Base-by-base conservation (phyloP, 1,140 invertebrate species). In the Whitmania pigra region DNA sequence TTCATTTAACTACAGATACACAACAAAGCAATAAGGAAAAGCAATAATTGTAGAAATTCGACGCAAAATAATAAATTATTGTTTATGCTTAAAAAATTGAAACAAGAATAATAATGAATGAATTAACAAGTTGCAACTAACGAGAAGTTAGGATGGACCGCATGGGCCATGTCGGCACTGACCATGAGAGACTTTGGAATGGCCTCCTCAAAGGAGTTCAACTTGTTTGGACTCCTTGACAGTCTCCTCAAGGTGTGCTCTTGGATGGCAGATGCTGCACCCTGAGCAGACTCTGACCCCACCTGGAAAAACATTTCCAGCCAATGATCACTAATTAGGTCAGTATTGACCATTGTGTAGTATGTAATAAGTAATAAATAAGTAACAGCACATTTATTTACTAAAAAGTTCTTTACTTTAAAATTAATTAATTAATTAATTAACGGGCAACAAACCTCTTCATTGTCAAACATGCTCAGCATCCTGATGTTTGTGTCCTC, bases 121-220 rank as follows among this genome's bases (percentile, higher is more conserved):
- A 49, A 49, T 49, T 49, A 17, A 36, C 31, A 36, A 17, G 5
- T 49, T 13, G 0, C 9, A 17, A 76, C 74, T 76, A 73, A 81
- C 80, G 76, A 72, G 74, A 83, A 85, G 72, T 85, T 85, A 5
- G 84, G 84, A 77, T 85, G 83, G 7, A 81, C 69, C n/a, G 80
- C 84, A 75, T 85, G 84, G 25, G 84, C 84, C 74, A 83, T 82
- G 75, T 85, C 84, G 60, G 83, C 84, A 73, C 82, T 83, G 71
- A 83, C 75, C 71, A 78, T 68, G 25, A 78, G 57, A 6, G 84
- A 85, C 66, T 82, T 79, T 11, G 77, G 78, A n/a, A 83, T 81
- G 53, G 80, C 75, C 68, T 79, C 78, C 72, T 82, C 82, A 78
- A 82, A 84, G 11, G 80, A 78, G 25, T 40, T 55, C 18, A 27